Conservation (phyloP, 64 coral and sea anemone genomes). For the Stylophora pistillata region DNA sequence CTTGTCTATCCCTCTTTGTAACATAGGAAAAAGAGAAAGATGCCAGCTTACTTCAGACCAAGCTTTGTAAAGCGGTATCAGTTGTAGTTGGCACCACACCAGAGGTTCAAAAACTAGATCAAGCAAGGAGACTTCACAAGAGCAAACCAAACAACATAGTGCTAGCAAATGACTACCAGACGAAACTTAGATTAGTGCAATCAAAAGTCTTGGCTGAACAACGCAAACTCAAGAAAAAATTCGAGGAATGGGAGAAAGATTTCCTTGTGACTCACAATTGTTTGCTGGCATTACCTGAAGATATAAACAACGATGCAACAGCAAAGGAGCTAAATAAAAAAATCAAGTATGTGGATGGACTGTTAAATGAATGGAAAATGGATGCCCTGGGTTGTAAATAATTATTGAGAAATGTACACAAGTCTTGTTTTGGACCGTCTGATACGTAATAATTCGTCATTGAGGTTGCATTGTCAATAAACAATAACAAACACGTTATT, state of each 20-base stretch:
- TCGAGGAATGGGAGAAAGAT: constrained; percentile 10
- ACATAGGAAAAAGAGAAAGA: constrained; percentile 8
- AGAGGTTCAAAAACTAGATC: constrained; percentile 5
- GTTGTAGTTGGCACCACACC: not conserved
- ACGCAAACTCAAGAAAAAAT: not conserved
- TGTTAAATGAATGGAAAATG: not conserved
- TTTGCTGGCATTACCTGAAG: constrained; percentile 4
- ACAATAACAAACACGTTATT: too few relatives aligned
- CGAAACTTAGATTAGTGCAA: constrained; percentile 23
- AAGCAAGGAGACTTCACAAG: constrained; percentile 6
- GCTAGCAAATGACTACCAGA: not conserved
- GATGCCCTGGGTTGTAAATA: not conserved
- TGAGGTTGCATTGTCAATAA: too few relatives aligned
- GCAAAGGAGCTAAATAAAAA: not conserved
- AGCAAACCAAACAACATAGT: constrained; percentile 32
- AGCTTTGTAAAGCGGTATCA: constrained; percentile 33
- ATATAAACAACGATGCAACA: not conserved
- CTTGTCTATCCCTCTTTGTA: not conserved
- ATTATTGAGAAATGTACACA: too few relatives aligned
- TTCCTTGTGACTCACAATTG: constrained; percentile 6
- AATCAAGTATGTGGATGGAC: not conserved
- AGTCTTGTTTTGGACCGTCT: too few relatives aligned
- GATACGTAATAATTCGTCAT: too few relatives aligned
- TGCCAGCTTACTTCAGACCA: not conserved
- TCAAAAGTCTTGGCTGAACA: constrained; percentile 18